Evolutionary conservation across 2,888 invertebrate genomes (phyloP), one percentile per base, ranked within the genome.

Genomic region (Melikaiella ostensackeni): DNA sequence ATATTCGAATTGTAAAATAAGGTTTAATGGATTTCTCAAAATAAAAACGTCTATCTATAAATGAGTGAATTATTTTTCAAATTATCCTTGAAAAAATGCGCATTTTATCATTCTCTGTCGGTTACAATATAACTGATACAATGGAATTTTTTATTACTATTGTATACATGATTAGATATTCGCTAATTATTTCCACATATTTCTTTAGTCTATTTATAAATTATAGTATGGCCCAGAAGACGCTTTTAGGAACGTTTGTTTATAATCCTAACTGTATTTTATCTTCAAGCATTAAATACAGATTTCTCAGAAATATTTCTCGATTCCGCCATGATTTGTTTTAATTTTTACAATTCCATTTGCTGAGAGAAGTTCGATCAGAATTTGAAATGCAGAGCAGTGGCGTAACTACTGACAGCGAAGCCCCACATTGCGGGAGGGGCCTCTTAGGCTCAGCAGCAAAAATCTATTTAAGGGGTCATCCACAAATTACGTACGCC

Each of bases 331-430:
- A 19, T 50, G 50, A 30, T 50, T 70, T 30, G 2, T 46, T 27
- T 11, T 46, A 30, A 27, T 70, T 33, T 50, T 70, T 70, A 70
- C 50, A 70, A 46, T 46, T 50, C n/a, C 3, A 59, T 59, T 24
- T 27, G 2, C 0, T 7, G 2, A 5, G 4, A 59, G 27, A 27
- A 24, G 16, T 6, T 59, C 5, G 1, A 4, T 1, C 2, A 55
- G 1, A 55, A 3, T 42, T 42, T 16, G 2, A 42, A 42, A 42
- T 16, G 0, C 11, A 38, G 7, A 38, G 13, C n/a, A n/a, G n/a
- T n/a, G n/a, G n/a, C n/a, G n/a, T n/a, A n/a, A n/a, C n/a, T n/a
- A n/a, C n/a, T n/a, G n/a, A n/a, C n/a, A n/a, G n/a, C n/a, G n/a
- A n/a, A n/a, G n/a, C n/a, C n/a, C n/a, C n/a, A n/a, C n/a, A n/a